phyloP scores from a whole-genome alignment of 2,113 vertebrate genomes.

The Eidolon helvum region DNA sequence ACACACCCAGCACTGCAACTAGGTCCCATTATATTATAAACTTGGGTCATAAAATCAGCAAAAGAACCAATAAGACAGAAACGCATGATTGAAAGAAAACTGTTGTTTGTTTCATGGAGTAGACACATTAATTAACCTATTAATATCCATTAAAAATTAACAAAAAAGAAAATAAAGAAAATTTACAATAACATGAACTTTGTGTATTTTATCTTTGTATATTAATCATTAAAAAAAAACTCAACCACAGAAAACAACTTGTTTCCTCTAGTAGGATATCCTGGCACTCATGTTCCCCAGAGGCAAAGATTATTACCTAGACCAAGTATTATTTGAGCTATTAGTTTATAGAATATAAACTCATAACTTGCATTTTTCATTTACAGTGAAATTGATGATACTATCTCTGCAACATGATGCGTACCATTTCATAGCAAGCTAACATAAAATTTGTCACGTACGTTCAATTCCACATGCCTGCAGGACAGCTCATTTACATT shows the following conservation, averaged over 20 bases:
- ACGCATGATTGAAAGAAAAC: not conserved
- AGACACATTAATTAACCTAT: not conserved
- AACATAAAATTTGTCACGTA: slow-evolving; percentile 64
- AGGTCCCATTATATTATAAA: not conserved
- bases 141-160: slow-evolving; percentile 15
- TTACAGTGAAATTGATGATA: slow-evolving; percentile 67
- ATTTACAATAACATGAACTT: not conserved
- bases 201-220: not conserved
- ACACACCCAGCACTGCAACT: not conserved
- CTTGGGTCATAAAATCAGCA: slow-evolving; percentile 6
- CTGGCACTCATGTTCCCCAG: not conserved
- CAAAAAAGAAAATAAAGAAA: slow-evolving; percentile 52
- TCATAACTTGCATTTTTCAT: slow-evolving; percentile 62
- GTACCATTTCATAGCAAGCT: slow-evolving; percentile 58
- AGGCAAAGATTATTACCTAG: slow-evolving; percentile 67
- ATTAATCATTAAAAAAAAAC: slow-evolving; percentile 3
- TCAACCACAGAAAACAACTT: slow-evolving; percentile 55
- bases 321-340: slow-evolving; percentile 44
- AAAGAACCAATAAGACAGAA: slow-evolving; percentile 28
- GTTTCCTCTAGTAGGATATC: not conserved
- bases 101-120: not conserved
- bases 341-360: slow-evolving; percentile 64
- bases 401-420: slow-evolving; percentile 38
- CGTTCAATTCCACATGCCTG: slow-evolving; percentile 61
- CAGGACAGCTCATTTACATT: slow-evolving; percentile 61